Evolutionary conservation across 2,888 invertebrate genomes (phyloP).

Genomic region (Papilio gigon): DNA sequence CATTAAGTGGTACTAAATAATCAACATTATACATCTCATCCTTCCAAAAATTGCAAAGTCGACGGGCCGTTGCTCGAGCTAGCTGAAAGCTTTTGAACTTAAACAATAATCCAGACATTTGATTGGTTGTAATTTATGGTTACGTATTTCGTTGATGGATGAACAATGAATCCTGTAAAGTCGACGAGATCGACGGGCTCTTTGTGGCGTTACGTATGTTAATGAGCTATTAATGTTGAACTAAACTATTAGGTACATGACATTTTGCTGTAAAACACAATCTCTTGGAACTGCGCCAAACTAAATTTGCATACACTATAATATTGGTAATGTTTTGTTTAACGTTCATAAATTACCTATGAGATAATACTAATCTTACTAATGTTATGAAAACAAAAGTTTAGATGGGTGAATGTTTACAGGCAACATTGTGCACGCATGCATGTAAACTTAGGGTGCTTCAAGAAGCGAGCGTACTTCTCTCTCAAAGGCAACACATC

Average conservation of each 20-base stretch:
- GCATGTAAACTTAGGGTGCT: too few species aligned
- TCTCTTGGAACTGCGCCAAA: conserved; percentile 4
- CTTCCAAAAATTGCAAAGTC: too few species aligned
- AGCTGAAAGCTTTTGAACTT: neutral
- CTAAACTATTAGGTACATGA: neutral
- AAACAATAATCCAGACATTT: neutral
- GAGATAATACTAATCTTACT: neutral
- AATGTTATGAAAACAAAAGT: too few species aligned
- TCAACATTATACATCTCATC: too few species aligned
- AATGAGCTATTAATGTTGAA: neutral
- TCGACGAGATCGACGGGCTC: neutral
- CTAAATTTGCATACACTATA: neutral
- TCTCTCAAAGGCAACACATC: too few species aligned
- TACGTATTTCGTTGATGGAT: too few species aligned
- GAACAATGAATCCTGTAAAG: conserved; percentile 3
- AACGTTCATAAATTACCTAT: neutral
- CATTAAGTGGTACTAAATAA: too few species aligned
- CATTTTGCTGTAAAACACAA: neutral
- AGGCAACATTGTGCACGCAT: too few species aligned
- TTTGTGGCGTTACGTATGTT: neutral
- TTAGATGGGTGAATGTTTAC: too few species aligned
- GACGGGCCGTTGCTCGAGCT: too few species aligned
- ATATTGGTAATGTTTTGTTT: neutral
- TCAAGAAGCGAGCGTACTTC: too few species aligned
- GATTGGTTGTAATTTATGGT: neutral